A percentile compares a stretch with the other conserved stretches of the same genome.
These are phyloP conservation scores for Protophormia terraenovae DNA, from an alignment of 2,888 invertebrate species.

Conservation along the genomic window DNA sequence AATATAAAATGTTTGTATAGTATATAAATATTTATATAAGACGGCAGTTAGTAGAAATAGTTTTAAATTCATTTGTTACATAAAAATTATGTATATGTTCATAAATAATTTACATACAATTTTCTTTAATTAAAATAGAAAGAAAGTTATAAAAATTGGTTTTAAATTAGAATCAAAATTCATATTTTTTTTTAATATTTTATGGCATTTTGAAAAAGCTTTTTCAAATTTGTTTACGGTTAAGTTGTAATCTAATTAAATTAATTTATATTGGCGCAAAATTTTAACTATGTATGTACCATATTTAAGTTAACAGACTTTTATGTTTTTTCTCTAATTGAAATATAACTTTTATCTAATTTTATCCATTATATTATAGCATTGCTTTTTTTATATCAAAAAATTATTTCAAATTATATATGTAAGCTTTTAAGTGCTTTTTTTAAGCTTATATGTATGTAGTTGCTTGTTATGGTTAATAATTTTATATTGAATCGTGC, in stretches of 20 bases:
- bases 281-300: slow-evolving; percentile 40
- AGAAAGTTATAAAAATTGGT: too few relatives aligned
- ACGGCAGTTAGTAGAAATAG: slow-evolving; percentile 59
- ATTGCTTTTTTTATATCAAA: slow-evolving; percentile 37
- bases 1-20: background rate
- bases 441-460: slow-evolving; percentile 37
- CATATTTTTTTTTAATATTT: too few relatives aligned
- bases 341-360: slow-evolving; percentile 19
- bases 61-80: slow-evolving; percentile 50
- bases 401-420: slow-evolving; percentile 1
- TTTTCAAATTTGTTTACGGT: slow-evolving; percentile 6
- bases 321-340: slow-evolving; percentile 23
- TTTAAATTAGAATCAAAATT: too few relatives aligned
- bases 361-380: slow-evolving; percentile 25
- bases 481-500: slow-evolving; percentile 33
- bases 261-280: background rate
- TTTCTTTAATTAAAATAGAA: too few relatives aligned
- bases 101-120: slow-evolving; percentile 20
- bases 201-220: slow-evolving; percentile 57
- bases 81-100: slow-evolving; percentile 27
- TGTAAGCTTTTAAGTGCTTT: slow-evolving; percentile 47
- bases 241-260: slow-evolving; percentile 3
- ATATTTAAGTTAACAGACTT: slow-evolving; percentile 34
- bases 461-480: background rate
- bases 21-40: slow-evolving; percentile 23